These are phyloP conservation scores for Oligia fasciuncula DNA, from an alignment of 2,888 invertebrate genomes.

Conservation along the genomic window DNA sequence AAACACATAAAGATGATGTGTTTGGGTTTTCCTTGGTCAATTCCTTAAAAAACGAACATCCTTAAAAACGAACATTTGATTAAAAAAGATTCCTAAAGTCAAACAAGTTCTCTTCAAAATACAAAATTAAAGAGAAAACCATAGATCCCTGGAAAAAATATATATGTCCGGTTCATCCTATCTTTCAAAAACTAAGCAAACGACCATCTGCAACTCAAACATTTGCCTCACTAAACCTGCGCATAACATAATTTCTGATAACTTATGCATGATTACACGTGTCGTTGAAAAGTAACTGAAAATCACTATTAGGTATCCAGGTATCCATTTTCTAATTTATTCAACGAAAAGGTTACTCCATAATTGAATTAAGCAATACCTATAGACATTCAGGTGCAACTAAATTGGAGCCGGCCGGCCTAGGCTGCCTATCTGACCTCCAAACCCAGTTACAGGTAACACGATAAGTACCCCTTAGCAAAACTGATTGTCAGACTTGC, in stretches of 20 bases:
- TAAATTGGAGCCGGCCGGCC: background rate
- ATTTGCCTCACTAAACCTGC: background rate
- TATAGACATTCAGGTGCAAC: background rate
- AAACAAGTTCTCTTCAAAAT: background rate
- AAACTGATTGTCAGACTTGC: too few species aligned
- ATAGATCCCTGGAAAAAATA: too few species aligned
- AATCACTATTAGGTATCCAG: background rate
- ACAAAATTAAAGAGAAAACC: background rate
- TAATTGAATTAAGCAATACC: background rate
- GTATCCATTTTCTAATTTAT: conserved; percentile 2
- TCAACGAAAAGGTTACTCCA: background rate
- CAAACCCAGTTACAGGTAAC: too few species aligned
- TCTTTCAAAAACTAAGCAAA: background rate
- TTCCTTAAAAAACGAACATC: background rate
- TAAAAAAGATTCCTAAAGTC: too few species aligned
- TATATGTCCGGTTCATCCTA: background rate
- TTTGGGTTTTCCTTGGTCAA: background rate
- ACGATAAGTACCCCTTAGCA: too few species aligned
- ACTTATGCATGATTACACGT: conserved; percentile 16
- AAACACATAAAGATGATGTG: background rate
- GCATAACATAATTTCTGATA: conserved; percentile 6
- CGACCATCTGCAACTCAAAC: background rate
- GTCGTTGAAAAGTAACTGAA: background rate
- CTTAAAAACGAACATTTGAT: too few species aligned
- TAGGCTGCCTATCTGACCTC: background rate